phyloP scores from a whole-genome alignment of 1,140 invertebrate species.

The Coenobita brevimanus region DNA sequence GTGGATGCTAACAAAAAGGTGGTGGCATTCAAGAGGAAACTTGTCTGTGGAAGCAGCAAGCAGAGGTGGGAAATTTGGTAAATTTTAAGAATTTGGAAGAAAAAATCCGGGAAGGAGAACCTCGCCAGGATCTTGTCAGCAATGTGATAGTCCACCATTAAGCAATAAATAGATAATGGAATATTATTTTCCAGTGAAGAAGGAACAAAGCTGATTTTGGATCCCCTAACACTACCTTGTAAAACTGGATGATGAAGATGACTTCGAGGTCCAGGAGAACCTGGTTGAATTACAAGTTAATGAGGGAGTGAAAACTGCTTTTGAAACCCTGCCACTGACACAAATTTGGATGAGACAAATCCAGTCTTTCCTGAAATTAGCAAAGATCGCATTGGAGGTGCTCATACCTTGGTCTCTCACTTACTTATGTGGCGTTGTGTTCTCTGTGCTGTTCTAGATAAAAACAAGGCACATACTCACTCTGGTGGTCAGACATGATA shows the following conservation, averaged over 20 bases:
- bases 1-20: constrained; percentile 1
- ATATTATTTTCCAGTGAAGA: background rate
- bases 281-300: too few relatives aligned
- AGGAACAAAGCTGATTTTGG: constrained; percentile 10
- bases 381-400: too few relatives aligned
- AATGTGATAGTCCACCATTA: background rate
- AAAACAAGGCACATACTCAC: too few relatives aligned
- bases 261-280: constrained; percentile 25
- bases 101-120: constrained; percentile 3
- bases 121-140: background rate
- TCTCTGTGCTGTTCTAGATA: too few relatives aligned
- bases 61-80: constrained; percentile 23
- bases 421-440: too few relatives aligned
- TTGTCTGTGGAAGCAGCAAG: constrained; percentile 1
- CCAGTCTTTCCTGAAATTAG: constrained; percentile 19
- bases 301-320: too few relatives aligned
- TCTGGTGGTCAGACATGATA: too few relatives aligned
- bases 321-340: too few relatives aligned
- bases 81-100: constrained; percentile 6
- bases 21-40: constrained; percentile 20
- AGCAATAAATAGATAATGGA: constrained; percentile 13
- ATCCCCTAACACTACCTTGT: background rate
- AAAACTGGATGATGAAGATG: constrained; percentile 25
- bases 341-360: too few relatives aligned
- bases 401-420: too few relatives aligned